Evolutionary conservation across 2,113 vertebrate genomes (phyloP), one percentile per base, ranked within the genome.

Genomic region (Seriola dumerili): DNA sequence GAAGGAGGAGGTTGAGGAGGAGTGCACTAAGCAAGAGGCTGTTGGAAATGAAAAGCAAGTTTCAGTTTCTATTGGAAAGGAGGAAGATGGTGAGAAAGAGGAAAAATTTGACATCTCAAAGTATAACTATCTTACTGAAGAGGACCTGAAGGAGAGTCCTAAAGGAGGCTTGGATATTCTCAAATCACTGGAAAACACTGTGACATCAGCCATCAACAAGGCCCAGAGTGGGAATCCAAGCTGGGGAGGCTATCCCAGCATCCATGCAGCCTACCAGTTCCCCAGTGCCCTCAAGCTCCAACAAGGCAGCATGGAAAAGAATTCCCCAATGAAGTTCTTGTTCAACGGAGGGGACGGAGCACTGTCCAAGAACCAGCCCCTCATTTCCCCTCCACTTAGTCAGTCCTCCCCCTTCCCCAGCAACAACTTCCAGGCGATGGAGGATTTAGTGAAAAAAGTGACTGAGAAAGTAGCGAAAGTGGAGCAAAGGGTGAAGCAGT

Each of bases 221-320:
- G 98, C 98, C 38, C 98, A 99, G 95, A 98, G 98, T 42, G 98
- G 97, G 72, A 97, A 97, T 2, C 97, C 98, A 3, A 99, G 97
- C 90, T 99, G 98, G 98, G 97, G 98, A 1, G 98, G 98, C 76
- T 99, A 99, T 85, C 97, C 97, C 32, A 99, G 98, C 92, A 99
- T 99, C 89, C 98, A 99, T 2, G 98, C 98, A n/a, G 98, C 98
- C 85, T 99, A 99, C 88, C 98, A 99, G 89, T 96, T 99, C 68
- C 98, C 97, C n/a, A 97, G 96, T 83, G 96, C 97, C 94, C 96
- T 97, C 93, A 99, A 98, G 79, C 83, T 97, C 81, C 96, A 96
- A 0, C 89, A 97, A 76, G 95, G 96, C 48, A 94, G 94, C 0
- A 93, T 96, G 2, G 97, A 96, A 61, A 98, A 98, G 82, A 95